Conservation (phyloP, 2,113 vertebrate genomes). For the Seriola aureovittata region DNA sequence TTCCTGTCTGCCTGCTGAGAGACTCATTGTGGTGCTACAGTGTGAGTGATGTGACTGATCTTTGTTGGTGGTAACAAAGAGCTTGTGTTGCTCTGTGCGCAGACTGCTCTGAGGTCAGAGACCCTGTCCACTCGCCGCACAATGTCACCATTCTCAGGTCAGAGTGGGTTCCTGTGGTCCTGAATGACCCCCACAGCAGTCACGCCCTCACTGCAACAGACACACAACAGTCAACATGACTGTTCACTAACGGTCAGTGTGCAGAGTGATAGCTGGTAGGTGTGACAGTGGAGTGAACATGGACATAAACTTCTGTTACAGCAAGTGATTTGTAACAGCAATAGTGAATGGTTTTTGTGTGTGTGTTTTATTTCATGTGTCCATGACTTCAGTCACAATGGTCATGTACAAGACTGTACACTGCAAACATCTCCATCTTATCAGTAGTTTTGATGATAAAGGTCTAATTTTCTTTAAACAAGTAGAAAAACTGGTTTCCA, state of each 20-base stretch:
- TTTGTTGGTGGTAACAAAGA: conserved; percentile 88
- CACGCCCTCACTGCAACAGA: not conserved
- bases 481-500: no score
- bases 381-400: no score
- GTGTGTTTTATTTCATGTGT: not conserved
- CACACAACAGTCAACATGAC: not conserved
- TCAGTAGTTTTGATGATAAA: no score
- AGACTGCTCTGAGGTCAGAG: conserved; percentile 89
- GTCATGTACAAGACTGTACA: no score
- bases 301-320: not conserved
- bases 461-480: no score
- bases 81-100: conserved; percentile 88
- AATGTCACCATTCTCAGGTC: conserved; percentile 61
- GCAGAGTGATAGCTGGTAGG: not conserved
- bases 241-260: not conserved
- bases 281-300: not conserved
- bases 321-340: not conserved
- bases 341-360: not conserved
- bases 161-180: conserved; percentile 44
- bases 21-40: conserved; percentile 39
- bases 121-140: conserved; percentile 36
- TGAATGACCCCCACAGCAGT: conserved; percentile 30
- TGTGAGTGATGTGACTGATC: conserved; percentile 83
- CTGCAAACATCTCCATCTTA: no score
- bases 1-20: conserved; percentile 1